Evolutionary conservation across 2,797 vertebrate species (phyloP).

Genomic region (Falco columbarius): DNA sequence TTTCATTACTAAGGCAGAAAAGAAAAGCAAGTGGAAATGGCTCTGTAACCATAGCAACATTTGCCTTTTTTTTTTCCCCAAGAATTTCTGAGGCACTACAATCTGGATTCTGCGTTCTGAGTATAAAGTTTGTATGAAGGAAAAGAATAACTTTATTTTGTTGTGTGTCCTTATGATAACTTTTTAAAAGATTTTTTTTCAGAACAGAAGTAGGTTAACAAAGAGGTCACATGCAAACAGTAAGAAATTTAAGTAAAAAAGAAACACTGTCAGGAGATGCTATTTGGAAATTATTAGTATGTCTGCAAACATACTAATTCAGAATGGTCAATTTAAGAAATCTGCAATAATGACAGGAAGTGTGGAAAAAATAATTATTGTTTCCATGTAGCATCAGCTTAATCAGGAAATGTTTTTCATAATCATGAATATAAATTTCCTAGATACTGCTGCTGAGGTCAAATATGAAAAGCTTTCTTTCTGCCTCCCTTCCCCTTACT

Average conservation of each 20-base stretch:
- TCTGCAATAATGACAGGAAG: background rate
- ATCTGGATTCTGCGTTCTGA: constrained; percentile 27
- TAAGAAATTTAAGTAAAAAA: background rate
- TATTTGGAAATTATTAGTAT: background rate
- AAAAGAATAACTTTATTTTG: background rate
- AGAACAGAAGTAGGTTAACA: background rate
- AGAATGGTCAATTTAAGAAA: background rate
- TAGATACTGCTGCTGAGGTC: background rate
- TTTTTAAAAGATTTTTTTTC: background rate
- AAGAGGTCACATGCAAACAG: background rate
- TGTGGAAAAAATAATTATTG: background rate
- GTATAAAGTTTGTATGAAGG: constrained; percentile 1
- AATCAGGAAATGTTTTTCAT: background rate
- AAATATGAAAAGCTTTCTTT: background rate
- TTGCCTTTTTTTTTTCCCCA: background rate
- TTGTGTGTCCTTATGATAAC: background rate
- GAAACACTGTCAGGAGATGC: background rate
- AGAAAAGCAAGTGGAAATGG: constrained; percentile 37
- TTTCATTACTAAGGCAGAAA: constrained; percentile 45
- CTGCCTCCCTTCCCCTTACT: background rate
- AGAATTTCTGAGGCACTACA: constrained; percentile 11
- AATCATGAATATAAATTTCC: background rate
- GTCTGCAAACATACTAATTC: background rate
- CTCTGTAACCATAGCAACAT: constrained; percentile 62
- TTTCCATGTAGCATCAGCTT: background rate